Percentiles rank a stretch among this genome's conserved stretches.
These are phyloP conservation scores for Cebus imitator DNA, from an alignment of 2,113 vertebrate species.

Conservation along the genomic window DNA sequence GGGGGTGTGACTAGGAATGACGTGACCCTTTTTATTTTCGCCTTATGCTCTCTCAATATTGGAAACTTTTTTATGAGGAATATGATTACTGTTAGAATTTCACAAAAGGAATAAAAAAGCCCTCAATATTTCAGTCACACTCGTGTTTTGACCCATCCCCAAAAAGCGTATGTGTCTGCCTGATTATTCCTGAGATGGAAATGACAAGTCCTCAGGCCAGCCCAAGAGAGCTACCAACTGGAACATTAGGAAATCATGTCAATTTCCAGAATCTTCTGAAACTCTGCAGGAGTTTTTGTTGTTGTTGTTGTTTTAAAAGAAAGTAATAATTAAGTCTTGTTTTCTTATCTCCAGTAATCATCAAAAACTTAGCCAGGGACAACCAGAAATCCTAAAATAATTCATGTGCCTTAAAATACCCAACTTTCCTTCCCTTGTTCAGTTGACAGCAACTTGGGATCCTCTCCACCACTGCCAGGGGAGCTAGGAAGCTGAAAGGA, in stretches of 20 bases:
- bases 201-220: constrained; percentile 61
- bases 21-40: background rate
- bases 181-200: constrained; percentile 65
- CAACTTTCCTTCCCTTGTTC: constrained; percentile 79
- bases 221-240: constrained; percentile 65
- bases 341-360: constrained; percentile 79
- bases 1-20: background rate
- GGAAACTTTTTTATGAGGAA: background rate
- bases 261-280: constrained; percentile 75
- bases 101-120: background rate
- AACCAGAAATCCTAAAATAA: constrained; percentile 73
- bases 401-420: constrained; percentile 60
- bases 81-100: background rate
- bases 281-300: constrained; percentile 52
- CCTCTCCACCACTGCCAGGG: constrained; percentile 71
- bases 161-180: background rate
- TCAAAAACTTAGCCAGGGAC: constrained; percentile 61
- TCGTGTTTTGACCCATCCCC: background rate
- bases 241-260: constrained; percentile 38
- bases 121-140: background rate
- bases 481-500: constrained; percentile 68
- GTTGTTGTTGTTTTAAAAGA: constrained; percentile 63
- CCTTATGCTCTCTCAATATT: background rate
- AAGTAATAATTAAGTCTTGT: constrained; percentile 78
- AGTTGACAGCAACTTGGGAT: constrained; percentile 78